Evolutionary conservation across 2,113 vertebrate genomes (phyloP).

Genomic region (Eira barbara): DNA sequence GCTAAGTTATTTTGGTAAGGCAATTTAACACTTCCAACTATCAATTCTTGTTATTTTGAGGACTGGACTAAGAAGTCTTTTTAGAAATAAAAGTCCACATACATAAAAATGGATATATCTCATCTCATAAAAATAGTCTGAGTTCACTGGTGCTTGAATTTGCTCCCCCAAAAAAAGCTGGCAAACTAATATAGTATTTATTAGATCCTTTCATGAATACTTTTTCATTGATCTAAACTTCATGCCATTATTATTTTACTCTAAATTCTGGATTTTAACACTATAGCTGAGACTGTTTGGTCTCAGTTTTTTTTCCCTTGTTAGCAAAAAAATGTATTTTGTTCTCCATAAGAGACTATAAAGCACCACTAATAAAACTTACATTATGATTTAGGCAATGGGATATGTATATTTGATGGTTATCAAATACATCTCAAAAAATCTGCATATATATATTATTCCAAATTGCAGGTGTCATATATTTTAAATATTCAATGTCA

Average conservation of each 20-base stretch:
- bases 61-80: background rate
- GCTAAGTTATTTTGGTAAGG: background rate
- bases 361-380: background rate
- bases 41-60: background rate
- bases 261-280: background rate
- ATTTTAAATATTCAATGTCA: background rate
- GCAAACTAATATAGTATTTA: background rate
- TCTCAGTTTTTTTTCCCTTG: background rate
- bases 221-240: background rate
- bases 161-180: background rate
- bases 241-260: background rate
- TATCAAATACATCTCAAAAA: background rate
- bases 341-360: background rate
- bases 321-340: background rate
- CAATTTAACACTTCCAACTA: background rate
- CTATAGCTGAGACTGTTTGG: background rate
- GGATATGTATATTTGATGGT: background rate
- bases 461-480: background rate
- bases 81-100: background rate
- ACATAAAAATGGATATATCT: background rate
- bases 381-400: background rate
- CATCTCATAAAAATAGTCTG: background rate
- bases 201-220: background rate
- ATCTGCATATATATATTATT: background rate
- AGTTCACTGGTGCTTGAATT: background rate